A percentile compares a stretch with the other conserved stretches of the same genome.
Conservation (phyloP, 35 echinoderm and acorn worm genomes). For the Apostichopus japonicus region DNA sequence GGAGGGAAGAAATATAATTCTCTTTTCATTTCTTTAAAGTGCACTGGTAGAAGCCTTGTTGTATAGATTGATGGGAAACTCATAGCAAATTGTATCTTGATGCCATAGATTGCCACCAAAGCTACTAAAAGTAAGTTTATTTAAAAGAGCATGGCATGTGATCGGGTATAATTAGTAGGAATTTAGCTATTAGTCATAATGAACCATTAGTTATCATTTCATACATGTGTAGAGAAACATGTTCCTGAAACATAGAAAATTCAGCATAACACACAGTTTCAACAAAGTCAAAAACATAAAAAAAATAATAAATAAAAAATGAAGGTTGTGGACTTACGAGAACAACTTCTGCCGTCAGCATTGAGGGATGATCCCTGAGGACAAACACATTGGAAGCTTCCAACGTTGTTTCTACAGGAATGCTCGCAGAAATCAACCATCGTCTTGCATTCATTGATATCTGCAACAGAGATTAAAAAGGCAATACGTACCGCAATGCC, state of each 20-base stretch:
- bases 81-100: too few relatives aligned
- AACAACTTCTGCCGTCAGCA: constrained; percentile 81
- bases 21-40: neutral
- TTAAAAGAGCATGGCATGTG: too few relatives aligned
- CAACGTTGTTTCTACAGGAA: constrained; percentile 80
- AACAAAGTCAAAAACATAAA: neutral
- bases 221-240: too few relatives aligned
- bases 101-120: too few relatives aligned
- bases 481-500: neutral
- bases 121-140: too few relatives aligned
- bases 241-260: too few relatives aligned
- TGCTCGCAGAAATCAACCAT: constrained; percentile 66
- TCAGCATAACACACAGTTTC: too few relatives aligned
- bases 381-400: constrained; percentile 84
- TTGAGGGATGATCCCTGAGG: constrained; percentile 72
- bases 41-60: neutral
- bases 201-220: too few relatives aligned
- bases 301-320: neutral
- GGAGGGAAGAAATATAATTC: constrained; percentile 37
- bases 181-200: too few relatives aligned
- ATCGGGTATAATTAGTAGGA: too few relatives aligned
- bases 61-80: too few relatives aligned
- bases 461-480: constrained; percentile 46
- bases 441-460: constrained; percentile 80
- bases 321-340: constrained; percentile 55